Evolutionary conservation across 2,797 vertebrate species (phyloP), one percentile per base, ranked within the genome.

Genomic region (Hemitrygon akajei): DNA sequence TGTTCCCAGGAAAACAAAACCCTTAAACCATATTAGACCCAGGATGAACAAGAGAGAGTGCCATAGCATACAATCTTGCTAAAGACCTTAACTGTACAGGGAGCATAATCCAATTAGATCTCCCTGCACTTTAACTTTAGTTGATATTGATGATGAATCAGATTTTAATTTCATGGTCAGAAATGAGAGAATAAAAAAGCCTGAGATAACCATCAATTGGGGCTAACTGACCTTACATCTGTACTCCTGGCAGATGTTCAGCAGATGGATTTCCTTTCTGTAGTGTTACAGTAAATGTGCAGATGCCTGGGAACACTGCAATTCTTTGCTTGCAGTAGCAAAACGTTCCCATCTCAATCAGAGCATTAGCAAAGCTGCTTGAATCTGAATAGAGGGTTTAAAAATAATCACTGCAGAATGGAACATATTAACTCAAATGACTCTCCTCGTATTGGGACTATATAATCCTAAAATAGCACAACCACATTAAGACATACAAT

Each of bases 401-500:
- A 76, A 73, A 76, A 93, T 93, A 93, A 93, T 73, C 71, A 91
- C 34, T 40, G 27, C 91, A 93, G 37, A 56, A 93, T 93, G 91
- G 91, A 93, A 76, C 66, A 76, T 58, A 93, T 75, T 75, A 93
- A 93, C 40, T 93, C 71, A 73, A 93, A 76, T 22, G 71, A 56
- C 91, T 40, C 69, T 93, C 91, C 91, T 76, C 37, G 27, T 47
- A 56, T 27, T 47, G 91, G 22, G 71, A 93, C 71, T 76, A 40
- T 14, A 76, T 76, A 73, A 89, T 93, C 91, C 40, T 75, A 76
- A 93, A 76, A 93, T 75, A 93, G 91, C 91, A 93, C 37, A 27
- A 93, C 91, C 91, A 93, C 91, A 75, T 93, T 93, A 93, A 75
- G 30, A 34, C n/a, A 69, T 16, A 93, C 71, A 93, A 75, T 56